Evolutionary conservation across 2,888 invertebrate species (phyloP).

Genomic region (Didymodactylos carnosus): DNA sequence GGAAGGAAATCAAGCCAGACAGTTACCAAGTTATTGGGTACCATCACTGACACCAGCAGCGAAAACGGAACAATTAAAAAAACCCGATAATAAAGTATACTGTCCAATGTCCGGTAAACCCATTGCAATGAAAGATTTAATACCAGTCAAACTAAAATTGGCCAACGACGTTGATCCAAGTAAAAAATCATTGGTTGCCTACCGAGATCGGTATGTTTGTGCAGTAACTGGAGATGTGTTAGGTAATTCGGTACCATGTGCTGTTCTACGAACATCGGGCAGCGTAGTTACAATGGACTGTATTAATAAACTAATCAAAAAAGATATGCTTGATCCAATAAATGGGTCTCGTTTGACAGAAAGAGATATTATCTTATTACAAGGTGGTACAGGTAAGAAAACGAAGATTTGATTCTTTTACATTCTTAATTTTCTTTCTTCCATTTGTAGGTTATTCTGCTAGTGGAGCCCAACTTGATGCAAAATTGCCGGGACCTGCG

Average conservation of each 20-base stretch:
- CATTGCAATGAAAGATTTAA: slow-evolving; percentile 70
- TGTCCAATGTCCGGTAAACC: slow-evolving; percentile 68
- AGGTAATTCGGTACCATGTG: slow-evolving; percentile 63
- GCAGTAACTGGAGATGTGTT: slow-evolving; percentile 86
- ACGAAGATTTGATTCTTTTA: not conserved
- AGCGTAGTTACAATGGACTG: slow-evolving; percentile 87
- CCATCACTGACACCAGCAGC: slow-evolving; percentile 77
- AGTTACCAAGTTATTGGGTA: slow-evolving; percentile 84
- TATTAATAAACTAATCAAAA: slow-evolving; percentile 79
- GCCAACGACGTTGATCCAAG: slow-evolving; percentile 57
- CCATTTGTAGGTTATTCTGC: not conserved
- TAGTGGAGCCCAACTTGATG: not conserved
- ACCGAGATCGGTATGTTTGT: slow-evolving; percentile 72
- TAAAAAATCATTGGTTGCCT: slow-evolving; percentile 63
- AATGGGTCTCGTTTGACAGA: slow-evolving; percentile 59
- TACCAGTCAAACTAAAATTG: slow-evolving; percentile 72
- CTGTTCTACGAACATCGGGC: slow-evolving; percentile 72
- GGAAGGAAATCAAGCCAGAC: slow-evolving; percentile 53
- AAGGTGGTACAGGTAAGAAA: slow-evolving; percentile 36
- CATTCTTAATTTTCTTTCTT: not conserved
- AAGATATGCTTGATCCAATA: slow-evolving; percentile 85
- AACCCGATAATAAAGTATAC: slow-evolving; percentile 34
- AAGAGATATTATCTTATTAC: slow-evolving; percentile 71
- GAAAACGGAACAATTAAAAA: slow-evolving; percentile 37
- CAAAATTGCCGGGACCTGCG: not conserved